These are phyloP conservation scores for Penaeus indicus DNA, from an alignment of 1,140 invertebrate genomes.

Conservation along the genomic window DNA sequence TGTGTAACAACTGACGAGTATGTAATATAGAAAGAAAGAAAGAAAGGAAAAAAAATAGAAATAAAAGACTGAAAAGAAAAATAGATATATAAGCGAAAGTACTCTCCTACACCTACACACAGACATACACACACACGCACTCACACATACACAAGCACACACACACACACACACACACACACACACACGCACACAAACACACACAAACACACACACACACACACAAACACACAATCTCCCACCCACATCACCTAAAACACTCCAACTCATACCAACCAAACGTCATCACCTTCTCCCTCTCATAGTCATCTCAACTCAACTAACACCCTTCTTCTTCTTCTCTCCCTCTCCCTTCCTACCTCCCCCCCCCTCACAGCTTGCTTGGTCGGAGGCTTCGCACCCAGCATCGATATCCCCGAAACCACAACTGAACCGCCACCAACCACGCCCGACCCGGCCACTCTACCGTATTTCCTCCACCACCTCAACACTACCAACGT, in stretches of 20 bases:
- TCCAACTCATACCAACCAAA: background rate
- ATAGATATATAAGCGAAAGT: too few species aligned
- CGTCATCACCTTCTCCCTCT: background rate
- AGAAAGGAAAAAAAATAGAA: background rate
- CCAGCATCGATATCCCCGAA: conserved; percentile 49
- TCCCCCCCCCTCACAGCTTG: background rate
- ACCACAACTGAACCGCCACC: conserved; percentile 48
- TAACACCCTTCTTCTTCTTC: background rate
- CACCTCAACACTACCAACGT: conserved; percentile 49
- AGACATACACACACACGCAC: background rate
- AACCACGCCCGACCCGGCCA: conserved; percentile 49
- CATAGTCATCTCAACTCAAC: background rate
- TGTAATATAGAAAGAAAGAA: background rate
- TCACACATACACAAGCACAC: background rate
- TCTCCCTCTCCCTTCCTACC: background rate
- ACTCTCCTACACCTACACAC: background rate
- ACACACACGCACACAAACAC: background rate
- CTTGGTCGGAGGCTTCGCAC: conserved; percentile 45
- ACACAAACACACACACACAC: background rate
- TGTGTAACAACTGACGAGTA: background rate
- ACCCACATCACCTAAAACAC: background rate
- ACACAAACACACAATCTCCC: background rate
- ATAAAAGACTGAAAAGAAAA: background rate
- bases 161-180: background rate
- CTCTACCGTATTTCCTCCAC: conserved; percentile 53